Percentiles rank a stretch among this genome's conserved stretches.
phyloP scores from a whole-genome alignment of 1,140 invertebrate genomes.

The Periplaneta americana region DNA sequence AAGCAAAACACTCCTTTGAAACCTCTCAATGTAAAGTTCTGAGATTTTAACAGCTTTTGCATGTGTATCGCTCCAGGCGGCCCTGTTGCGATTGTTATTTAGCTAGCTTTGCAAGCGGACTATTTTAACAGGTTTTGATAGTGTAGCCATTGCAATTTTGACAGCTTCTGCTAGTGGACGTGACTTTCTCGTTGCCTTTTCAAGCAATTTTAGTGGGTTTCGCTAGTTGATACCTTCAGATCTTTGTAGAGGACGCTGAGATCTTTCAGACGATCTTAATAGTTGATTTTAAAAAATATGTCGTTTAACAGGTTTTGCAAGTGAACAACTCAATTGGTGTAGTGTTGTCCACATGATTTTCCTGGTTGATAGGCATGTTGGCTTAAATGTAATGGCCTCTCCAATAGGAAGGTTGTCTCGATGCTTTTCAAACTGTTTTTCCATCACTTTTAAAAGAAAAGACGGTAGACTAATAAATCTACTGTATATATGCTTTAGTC shows the following conservation, averaged over 20 bases:
- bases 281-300: too few relatives aligned
- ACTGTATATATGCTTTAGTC: too few relatives aligned
- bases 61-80: not conserved
- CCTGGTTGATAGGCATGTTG: too few relatives aligned
- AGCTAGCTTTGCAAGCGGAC: not conserved
- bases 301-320: too few relatives aligned
- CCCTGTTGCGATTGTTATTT: not conserved
- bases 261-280: conserved; percentile 33
- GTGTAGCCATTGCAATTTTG: not conserved
- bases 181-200: not conserved
- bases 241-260: not conserved
- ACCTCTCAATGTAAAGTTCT: not conserved
- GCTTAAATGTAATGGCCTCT: too few relatives aligned
- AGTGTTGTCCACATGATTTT: too few relatives aligned
- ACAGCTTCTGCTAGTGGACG: not conserved
- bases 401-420: too few relatives aligned
- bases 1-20: not conserved
- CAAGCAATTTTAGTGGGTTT: not conserved
- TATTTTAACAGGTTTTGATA: not conserved
- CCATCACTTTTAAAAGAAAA: too few relatives aligned
- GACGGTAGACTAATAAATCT: too few relatives aligned
- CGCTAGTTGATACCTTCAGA: conserved; percentile 1
- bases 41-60: not conserved
- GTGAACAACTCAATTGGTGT: too few relatives aligned
- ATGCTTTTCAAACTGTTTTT: too few relatives aligned